Evolutionary conservation across 1,140 invertebrate genomes (phyloP).

Genomic region (Heliconius melpomene): DNA sequence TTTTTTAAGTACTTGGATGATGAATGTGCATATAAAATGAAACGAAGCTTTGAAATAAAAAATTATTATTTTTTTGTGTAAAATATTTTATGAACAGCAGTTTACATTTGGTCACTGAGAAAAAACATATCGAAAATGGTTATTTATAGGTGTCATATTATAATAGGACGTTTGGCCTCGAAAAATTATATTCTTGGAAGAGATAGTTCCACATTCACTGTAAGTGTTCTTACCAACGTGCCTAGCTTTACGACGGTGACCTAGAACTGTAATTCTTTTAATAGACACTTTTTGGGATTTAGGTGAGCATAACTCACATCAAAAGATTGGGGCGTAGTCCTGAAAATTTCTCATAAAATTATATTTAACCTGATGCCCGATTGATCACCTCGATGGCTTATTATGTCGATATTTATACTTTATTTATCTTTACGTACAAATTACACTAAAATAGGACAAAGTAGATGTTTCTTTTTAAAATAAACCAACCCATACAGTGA

Average conservation of each 20-base stretch:
- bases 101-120: too few species aligned
- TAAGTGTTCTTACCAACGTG: constrained; percentile 28
- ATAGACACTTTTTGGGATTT: constrained; percentile 43
- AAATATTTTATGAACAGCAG: too few species aligned
- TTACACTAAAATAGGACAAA: too few species aligned
- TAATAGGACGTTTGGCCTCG: constrained; percentile 28
- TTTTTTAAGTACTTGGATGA: not conserved
- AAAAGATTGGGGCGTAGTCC: constrained; percentile 34
- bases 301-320: constrained; percentile 40
- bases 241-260: constrained; percentile 31
- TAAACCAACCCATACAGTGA: not conserved
- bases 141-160: constrained; percentile 22
- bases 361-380: not conserved
- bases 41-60: not conserved
- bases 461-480: not conserved
- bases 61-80: not conserved
- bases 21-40: not conserved
- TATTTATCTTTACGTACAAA: not conserved
- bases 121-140: constrained; percentile 15
- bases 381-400: not conserved
- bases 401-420: not conserved
- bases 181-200: constrained; percentile 29
- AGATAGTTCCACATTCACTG: constrained; percentile 27
- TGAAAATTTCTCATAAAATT: constrained; percentile 34
- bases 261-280: constrained; percentile 47